Evolutionary conservation across 2,113 vertebrate species (phyloP).

Genomic region (Oenanthe melanoleuca): DNA sequence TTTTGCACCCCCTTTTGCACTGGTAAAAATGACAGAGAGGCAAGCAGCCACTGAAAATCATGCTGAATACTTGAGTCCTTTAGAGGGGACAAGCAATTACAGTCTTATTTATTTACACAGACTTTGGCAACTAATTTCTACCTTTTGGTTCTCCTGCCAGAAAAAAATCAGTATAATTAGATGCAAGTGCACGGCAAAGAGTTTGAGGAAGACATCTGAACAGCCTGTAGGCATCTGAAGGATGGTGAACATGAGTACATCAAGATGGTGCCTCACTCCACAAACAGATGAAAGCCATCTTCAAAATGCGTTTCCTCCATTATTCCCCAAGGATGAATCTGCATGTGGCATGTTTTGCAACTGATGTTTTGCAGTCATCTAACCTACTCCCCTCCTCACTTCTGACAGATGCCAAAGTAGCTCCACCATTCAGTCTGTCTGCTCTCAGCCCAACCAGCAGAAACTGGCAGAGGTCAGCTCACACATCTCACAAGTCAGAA

Average conservation of each 20-base stretch:
- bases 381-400: background rate
- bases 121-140: background rate
- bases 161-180: background rate
- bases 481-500: background rate
- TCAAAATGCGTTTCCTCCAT: background rate
- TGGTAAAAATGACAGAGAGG: background rate
- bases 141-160: background rate
- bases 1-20: background rate
- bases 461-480: background rate
- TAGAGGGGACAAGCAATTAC: background rate
- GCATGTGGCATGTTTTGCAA: background rate
- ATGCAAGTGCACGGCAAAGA: background rate
- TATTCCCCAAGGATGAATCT: background rate
- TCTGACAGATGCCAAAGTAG: background rate
- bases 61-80: background rate
- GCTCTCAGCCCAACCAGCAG: background rate
- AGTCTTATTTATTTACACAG: background rate
- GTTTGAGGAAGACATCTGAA: background rate
- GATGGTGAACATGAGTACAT: rapidly evolving
- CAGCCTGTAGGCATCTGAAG: background rate
- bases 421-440: background rate
- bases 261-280: background rate
- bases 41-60: background rate
- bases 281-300: rapidly evolving
- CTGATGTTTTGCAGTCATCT: background rate